Conservation (phyloP, 2,888 invertebrate species). For the Acrobasis consociella region DNA sequence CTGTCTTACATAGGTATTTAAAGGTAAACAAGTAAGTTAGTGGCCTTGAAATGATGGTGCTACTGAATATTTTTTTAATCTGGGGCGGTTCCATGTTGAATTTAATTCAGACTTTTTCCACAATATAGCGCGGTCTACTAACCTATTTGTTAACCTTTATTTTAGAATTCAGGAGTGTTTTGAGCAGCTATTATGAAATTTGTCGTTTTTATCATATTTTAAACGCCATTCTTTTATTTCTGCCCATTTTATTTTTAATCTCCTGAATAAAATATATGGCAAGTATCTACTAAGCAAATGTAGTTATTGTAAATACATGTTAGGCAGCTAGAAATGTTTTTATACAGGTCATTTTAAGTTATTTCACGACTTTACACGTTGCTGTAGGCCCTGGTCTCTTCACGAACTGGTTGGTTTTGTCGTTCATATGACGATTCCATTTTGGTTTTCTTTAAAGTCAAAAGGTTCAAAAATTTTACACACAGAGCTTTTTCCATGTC, state of each 20-base stretch:
- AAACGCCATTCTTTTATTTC: not conserved
- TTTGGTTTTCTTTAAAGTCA: constrained; percentile 26
- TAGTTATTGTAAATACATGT: no score
- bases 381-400: not conserved
- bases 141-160: not conserved
- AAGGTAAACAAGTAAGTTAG: no score
- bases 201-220: not conserved
- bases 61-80: no score
- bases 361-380: no score
- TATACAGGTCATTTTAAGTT: no score
- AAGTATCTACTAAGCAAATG: no score
- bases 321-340: no score
- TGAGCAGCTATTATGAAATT: not conserved
- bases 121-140: no score
- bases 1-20: not conserved
- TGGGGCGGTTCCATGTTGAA: no score
- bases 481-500: constrained; percentile 65
- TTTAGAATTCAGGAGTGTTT: constrained; percentile 3
- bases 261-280: not conserved
- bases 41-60: no score
- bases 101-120: no score
- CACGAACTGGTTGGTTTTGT: constrained; percentile 14
- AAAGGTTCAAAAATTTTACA: constrained; percentile 44
- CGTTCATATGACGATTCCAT: constrained; percentile 18
- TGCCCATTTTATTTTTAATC: not conserved